phyloP scores from a whole-genome alignment of 2,888 invertebrate genomes.

The Calliscelio sp. region DNA sequence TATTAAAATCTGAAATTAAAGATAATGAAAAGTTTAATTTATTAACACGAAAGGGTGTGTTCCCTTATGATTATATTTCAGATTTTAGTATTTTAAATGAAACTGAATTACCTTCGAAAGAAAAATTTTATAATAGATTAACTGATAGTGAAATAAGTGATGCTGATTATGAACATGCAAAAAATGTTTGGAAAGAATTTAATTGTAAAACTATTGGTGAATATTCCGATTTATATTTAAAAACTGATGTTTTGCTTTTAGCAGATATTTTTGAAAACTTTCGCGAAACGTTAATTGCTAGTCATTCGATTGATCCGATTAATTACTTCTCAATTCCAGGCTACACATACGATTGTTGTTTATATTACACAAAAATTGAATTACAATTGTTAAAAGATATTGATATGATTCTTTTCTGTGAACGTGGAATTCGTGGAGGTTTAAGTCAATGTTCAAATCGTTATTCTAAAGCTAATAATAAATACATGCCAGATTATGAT shows the following conservation, averaged over 20 bases:
- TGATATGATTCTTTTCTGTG: constrained; percentile 72
- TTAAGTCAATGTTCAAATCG: constrained; percentile 73
- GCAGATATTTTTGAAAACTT: constrained; percentile 35
- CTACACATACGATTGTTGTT: constrained; percentile 63
- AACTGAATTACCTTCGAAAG: not conserved
- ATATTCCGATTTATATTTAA: constrained; percentile 28
- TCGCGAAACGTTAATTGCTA: not conserved
- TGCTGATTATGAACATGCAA: constrained; percentile 76
- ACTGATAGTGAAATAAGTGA: constrained; percentile 1
- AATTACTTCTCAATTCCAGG: constrained; percentile 67
- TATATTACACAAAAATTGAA: constrained; percentile 60
- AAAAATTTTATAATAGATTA: constrained; percentile 12
- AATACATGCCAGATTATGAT: constrained; percentile 55
- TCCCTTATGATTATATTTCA: constrained; percentile 5
- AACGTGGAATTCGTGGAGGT: constrained; percentile 76
- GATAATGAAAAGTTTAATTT: constrained; percentile 34
- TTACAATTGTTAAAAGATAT: constrained; percentile 70
- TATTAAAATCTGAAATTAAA: constrained; percentile 5
- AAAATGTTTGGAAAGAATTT: constrained; percentile 69
- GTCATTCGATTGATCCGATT: constrained; percentile 58
- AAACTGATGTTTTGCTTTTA: constrained; percentile 11
- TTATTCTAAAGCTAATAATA: constrained; percentile 75
- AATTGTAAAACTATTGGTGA: constrained; percentile 5
- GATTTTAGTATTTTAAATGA: constrained; percentile 44
- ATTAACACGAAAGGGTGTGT: constrained; percentile 77